Evolutionary conservation across 2,888 invertebrate genomes (phyloP).

Genomic region (Microctonus aethiopoides): DNA sequence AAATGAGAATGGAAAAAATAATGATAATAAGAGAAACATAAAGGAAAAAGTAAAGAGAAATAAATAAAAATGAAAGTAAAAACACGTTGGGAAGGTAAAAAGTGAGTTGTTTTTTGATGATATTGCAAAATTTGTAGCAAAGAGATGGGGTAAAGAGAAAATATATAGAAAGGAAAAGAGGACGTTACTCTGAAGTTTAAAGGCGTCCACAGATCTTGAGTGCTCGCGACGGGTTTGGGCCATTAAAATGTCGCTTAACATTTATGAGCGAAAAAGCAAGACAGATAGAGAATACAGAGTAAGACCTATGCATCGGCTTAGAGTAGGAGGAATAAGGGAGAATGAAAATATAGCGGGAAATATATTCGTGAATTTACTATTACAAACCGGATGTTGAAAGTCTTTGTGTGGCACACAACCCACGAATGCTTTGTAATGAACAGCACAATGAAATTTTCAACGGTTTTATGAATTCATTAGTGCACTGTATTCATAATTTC

Average conservation of each 20-base stretch:
- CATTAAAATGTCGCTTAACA: conserved; percentile 45
- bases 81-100: not conserved
- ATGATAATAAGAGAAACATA: not conserved
- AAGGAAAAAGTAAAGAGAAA: not conserved
- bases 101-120: conserved; percentile 17
- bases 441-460: conserved; percentile 33
- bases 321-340: not conserved
- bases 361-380: not conserved
- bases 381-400: conserved; percentile 12
- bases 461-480: not conserved
- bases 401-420: conserved; percentile 18
- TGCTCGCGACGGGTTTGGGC: conserved; percentile 31
- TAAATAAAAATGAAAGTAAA: not conserved
- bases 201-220: conserved; percentile 31
- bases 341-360: not conserved
- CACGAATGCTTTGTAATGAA: conserved; percentile 18
- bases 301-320: not conserved
- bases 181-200: conserved; percentile 33
- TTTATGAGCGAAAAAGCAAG: conserved; percentile 36
- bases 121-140: conserved; percentile 1
- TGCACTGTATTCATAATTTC: not conserved
- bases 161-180: conserved; percentile 13
- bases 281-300: conserved; percentile 27
- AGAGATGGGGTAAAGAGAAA: conserved; percentile 4
- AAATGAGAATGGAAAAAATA: not conserved